Percentiles rank a stretch among this genome's conserved stretches.
Evolutionary conservation across 92 coral and sea anemone species (phyloP).

Genomic region (Palythoa caribaeorum): DNA sequence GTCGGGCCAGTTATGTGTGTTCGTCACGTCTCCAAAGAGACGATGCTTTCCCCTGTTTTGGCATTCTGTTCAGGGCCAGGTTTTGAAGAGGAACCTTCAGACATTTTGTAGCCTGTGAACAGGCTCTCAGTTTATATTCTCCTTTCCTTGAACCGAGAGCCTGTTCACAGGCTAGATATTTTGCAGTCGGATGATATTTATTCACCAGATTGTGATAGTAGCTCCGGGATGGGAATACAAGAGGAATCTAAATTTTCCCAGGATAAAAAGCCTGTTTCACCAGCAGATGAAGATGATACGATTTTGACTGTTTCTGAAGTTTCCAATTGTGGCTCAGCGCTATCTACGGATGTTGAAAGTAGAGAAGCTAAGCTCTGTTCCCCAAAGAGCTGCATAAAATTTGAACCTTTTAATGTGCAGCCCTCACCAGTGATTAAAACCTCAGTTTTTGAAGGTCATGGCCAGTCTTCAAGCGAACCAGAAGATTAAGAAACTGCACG

Average conservation of each 20-base stretch:
- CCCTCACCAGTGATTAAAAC: constrained; percentile 37
- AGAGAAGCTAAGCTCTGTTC: constrained; percentile 21
- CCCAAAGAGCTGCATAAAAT: constrained; percentile 11
- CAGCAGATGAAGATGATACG: constrained; percentile 66
- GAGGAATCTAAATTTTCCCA: constrained; percentile 37
- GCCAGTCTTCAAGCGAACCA: constrained; percentile 79
- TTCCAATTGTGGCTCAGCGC: constrained; percentile 75
- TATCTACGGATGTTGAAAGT: constrained; percentile 31
- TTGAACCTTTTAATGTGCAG: neutral
- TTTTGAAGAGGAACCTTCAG: constrained; percentile 63
- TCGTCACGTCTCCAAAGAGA: constrained; percentile 12
- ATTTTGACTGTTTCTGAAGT: constrained; percentile 71
- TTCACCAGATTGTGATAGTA: constrained; percentile 62
- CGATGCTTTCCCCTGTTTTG: constrained; percentile 67
- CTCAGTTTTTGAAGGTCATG: constrained; percentile 55
- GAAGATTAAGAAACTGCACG: constrained; percentile 77
- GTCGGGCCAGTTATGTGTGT: constrained; percentile 11
- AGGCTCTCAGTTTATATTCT: too few species aligned
- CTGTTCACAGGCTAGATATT: too few species aligned
- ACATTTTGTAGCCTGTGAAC: too few species aligned
- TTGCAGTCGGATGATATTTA: constrained; percentile 63
- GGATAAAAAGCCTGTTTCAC: constrained; percentile 58
- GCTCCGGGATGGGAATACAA: neutral
- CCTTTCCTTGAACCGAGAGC: too few species aligned
- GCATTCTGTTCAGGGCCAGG: constrained; percentile 85